A percentile compares a stretch with the other conserved stretches of the same genome.
phyloP scores from a whole-genome alignment of 2,113 vertebrate genomes.

The Misgurnus mizolepis region DNA sequence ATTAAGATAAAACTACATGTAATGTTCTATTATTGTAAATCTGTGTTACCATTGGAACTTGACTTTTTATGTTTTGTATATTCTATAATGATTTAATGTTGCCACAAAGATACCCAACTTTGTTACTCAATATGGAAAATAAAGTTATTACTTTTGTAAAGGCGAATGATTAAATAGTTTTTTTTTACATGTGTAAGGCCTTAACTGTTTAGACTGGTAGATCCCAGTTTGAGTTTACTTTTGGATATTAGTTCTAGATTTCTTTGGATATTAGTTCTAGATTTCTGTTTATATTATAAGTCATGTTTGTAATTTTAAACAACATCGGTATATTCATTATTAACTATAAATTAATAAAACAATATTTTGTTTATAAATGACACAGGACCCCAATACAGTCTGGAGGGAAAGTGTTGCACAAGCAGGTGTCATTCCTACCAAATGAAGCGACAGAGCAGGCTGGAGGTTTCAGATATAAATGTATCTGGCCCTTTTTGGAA shows the following conservation, averaged over 20 bases:
- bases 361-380: neutral
- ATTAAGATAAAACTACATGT: neutral
- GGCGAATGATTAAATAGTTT: neutral
- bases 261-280: too few relatives aligned
- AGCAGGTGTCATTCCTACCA: neutral
- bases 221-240: neutral
- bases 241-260: neutral
- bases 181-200: slow-evolving; percentile 6
- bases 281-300: neutral
- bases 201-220: slow-evolving; percentile 10
- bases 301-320: neutral
- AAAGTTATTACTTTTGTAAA: slow-evolving; percentile 27
- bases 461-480: neutral
- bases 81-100: slow-evolving; percentile 25
- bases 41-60: slow-evolving; percentile 9
- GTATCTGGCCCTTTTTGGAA: neutral
- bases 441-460: neutral
- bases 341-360: too few relatives aligned
- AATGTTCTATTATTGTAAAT: slow-evolving; percentile 22
- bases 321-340: too few relatives aligned
- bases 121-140: slow-evolving; percentile 37
- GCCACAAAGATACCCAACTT: slow-evolving; percentile 14
- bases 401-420: neutral
- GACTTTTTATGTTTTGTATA: slow-evolving; percentile 6
- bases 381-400: neutral